phyloP scores from a whole-genome alignment of 2,888 invertebrate genomes.

The Endomychus coccineus region DNA sequence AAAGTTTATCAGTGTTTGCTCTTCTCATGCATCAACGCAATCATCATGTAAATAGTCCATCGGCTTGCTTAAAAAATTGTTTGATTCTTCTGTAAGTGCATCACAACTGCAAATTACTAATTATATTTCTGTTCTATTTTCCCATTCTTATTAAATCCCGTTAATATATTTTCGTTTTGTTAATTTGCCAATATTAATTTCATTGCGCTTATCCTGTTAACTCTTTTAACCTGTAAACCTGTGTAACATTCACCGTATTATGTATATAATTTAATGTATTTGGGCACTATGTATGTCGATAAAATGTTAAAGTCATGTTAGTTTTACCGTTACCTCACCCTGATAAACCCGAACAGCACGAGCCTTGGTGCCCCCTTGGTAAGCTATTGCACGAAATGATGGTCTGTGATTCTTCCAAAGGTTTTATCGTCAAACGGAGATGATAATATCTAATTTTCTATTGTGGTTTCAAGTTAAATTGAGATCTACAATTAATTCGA shows the following conservation, averaged over 20 bases:
- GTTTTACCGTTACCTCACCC: slow-evolving; percentile 80
- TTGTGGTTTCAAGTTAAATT: too few relatives aligned
- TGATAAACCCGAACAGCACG: slow-evolving; percentile 82
- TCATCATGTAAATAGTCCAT: too few relatives aligned
- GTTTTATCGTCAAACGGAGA: too few relatives aligned
- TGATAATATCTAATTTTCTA: too few relatives aligned
- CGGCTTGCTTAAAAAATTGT: too few relatives aligned
- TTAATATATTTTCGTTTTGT: slow-evolving; percentile 8
- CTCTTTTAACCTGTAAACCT: slow-evolving; percentile 4
- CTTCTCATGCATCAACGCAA: too few relatives aligned
- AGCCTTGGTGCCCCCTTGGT: slow-evolving; percentile 84
- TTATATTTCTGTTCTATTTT: too few relatives aligned
- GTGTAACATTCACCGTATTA: background rate
- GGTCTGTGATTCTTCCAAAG: too few relatives aligned
- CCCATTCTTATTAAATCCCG: too few relatives aligned
- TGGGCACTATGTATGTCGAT: slow-evolving; percentile 8
- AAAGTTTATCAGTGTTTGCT: too few relatives aligned
- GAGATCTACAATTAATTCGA: too few relatives aligned
- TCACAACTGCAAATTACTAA: background rate
- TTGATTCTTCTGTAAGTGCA: background rate
- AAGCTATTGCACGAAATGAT: slow-evolving; percentile 43
- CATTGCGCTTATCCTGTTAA: slow-evolving; percentile 20
- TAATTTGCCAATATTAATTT: slow-evolving; percentile 10
- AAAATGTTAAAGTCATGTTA: slow-evolving; percentile 53
- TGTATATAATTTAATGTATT: slow-evolving; percentile 5